Base-by-base conservation (phyloP, 2,797 vertebrate species). In the Chloroceryle amazona region DNA sequence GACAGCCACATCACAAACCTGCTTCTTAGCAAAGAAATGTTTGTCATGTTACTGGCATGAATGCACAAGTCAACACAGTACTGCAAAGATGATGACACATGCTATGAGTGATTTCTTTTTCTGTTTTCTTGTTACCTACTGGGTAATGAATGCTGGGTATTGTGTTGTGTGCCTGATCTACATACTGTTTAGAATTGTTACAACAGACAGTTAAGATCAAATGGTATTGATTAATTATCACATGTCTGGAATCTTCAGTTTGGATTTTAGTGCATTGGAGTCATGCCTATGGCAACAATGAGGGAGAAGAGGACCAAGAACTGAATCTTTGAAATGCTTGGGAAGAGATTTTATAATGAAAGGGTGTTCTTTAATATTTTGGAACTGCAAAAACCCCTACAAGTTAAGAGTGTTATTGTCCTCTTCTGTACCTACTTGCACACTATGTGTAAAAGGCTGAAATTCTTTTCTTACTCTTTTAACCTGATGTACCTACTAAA, bases 391-490 rank as follows among this genome's bases (percentile, higher is more conserved):
- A 19, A 3, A 31, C 9, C 4, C 12, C 73, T 28, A 46, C n/a
- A n/a, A n/a, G n/a, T n/a, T n/a, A n/a, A n/a, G 23, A 44, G 19
- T 3, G 5, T 49, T 86, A 35, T 7, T 72, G 17, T 33, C 19
- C 10, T 28, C 18, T 80, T 55, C 28, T 52, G 29, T 74, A 33
- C 23, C 31, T 80, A 16, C 20, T 52, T 62, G 39, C 55, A 81
- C 7, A 6, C 6, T 60, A 6, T 11, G 25, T 29, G 4, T 65
- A 44, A 75, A 93, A 33, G 51, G n/a, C 10, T 67, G 57, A 78
- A 91, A 83, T 74, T 8, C 26, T 74, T 90, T 89, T 68, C 54
- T 67, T 76, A 80, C 31, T 57, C 80, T 93, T 86, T 87, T 90
- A 90, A 87, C 52, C 60, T 80, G 60, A 73, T 29, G n/a, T 37